A percentile compares a stretch with the other conserved stretches of the same genome.
phyloP scores from a whole-genome alignment of 2,113 vertebrate genomes.

The Ictalurus punctatus region DNA sequence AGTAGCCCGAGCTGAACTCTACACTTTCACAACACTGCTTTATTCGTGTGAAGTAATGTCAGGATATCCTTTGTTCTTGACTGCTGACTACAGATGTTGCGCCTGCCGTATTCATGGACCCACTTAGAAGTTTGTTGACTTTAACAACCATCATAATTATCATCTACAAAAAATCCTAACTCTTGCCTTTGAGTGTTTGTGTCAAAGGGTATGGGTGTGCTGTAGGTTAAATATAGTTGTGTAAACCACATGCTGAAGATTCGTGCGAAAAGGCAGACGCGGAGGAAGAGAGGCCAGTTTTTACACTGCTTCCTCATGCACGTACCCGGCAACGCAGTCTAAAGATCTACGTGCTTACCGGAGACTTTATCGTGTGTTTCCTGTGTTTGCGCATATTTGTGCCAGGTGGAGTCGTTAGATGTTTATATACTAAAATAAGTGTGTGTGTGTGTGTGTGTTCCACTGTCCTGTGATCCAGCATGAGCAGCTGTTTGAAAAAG shows the following conservation, averaged over 20 bases:
- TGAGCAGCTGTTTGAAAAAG: neutral
- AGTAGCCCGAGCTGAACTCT: constrained; percentile 17
- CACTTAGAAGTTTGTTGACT: neutral
- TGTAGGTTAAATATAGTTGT: neutral
- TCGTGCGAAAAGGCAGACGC: neutral
- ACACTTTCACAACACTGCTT: neutral
- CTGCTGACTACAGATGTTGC: neutral
- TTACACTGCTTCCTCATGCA: neutral
- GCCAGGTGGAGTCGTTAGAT: neutral
- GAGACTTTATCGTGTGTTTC: neutral
- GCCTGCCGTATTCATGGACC: neutral
- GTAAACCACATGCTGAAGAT: neutral
- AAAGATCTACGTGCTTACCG: neutral
- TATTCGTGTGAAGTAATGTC: neutral
- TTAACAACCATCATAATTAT: neutral
- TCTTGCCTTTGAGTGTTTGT: neutral
- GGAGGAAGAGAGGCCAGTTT: constrained; percentile 6
- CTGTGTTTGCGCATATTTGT: neutral
- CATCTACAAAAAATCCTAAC: neutral
- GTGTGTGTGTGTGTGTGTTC: neutral
- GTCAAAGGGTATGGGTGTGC: neutral
- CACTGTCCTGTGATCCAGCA: neutral
- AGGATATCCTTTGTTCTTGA: constrained; percentile 16
- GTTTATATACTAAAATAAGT: neutral
- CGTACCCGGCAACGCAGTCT: neutral